Base-by-base conservation (phyloP, 2,888 invertebrate genomes). In the Aspidapion aeneum region DNA sequence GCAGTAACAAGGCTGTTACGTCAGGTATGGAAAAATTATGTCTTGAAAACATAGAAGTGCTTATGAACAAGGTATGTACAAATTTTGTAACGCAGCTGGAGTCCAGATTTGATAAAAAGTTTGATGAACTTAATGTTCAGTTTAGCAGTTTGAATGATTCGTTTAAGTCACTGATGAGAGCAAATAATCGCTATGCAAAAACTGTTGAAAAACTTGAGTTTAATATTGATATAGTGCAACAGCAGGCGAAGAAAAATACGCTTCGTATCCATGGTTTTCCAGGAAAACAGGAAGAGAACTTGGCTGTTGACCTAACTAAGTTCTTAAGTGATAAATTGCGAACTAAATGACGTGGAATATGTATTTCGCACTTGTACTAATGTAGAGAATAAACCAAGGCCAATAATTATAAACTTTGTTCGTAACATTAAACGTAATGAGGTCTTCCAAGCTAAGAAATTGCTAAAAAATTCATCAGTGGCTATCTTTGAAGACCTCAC, bases 401-500 rank as follows among this genome's bases (percentile, higher is more conserved):
- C 35, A 12, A 35, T 35, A 7, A 12, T 35, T 17, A 19, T 9
- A 18, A 21, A 19, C 20, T 49, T 49, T 18, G 9, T 58, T 3
- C 9, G 50, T 19, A 58, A 58, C 1, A 19, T 18, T 18, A 60
- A 54, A n/a, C 21, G 35, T 12, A 60, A 7, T 1, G 7, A 55
- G n/a, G 48, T 60, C 1, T 60, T 55, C 18, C 16, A 17, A 2
- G 18, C 54, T 19, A 60, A 60, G 48, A 54, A 35, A 18, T 18
- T 16, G 1, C 19, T 54, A 18, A 60, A 60, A 55, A 22, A n/a
- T 49, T 18, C 16, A 5, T 22, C 22, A 1, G 20, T 55, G 18
- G 1, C 48, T 35, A 12, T 60, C 9, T 60, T 35, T 19, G 60
- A 60, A 19, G 60, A 55, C 48, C 48, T 60, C 2, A 18, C 60